A percentile compares a stretch with the other conserved stretches of the same genome.
These are phyloP conservation scores for Musca vetustissima DNA, from an alignment of 1,140 invertebrate species.

Conservation along the genomic window DNA sequence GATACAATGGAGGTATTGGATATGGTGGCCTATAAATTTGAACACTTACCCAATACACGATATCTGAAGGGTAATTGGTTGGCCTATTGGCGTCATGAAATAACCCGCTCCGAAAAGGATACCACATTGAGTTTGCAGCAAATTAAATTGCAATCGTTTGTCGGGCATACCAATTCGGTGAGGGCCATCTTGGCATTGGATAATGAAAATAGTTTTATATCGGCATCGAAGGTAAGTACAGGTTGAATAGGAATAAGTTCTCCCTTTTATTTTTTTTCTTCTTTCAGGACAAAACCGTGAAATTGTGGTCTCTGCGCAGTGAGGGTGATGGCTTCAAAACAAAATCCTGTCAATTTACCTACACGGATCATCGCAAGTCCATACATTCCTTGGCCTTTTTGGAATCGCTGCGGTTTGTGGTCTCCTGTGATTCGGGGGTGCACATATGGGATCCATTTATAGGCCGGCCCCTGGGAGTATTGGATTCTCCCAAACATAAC, in stretches of 20 bases:
- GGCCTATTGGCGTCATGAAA: constrained; percentile 96
- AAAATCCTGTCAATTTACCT: constrained; percentile 85
- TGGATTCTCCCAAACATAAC: constrained; percentile 60
- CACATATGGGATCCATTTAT: constrained; percentile 97
- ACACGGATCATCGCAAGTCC: constrained; percentile 89
- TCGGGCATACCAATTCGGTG: constrained; percentile 81
- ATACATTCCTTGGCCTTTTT: constrained; percentile 87
- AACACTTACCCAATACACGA: constrained; percentile 58
- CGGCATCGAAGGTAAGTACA: constrained; percentile 63
- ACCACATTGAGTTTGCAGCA: constrained; percentile 90
- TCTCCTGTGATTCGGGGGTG: constrained; percentile 87
- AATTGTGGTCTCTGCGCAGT: constrained; percentile 91
- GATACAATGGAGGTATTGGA: constrained; percentile 60
- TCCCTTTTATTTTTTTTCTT: neutral
- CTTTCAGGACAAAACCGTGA: constrained; percentile 85
- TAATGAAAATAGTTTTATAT: constrained; percentile 97
- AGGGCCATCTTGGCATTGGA: constrained; percentile 76
- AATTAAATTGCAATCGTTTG: constrained; percentile 89
- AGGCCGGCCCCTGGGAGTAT: constrained; percentile 74
- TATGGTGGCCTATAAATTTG: constrained; percentile 69
- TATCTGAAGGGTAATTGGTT: constrained; percentile 93
- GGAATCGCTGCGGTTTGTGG: constrained; percentile 73
- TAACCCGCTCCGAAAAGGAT: constrained; percentile 84
- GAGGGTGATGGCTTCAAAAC: constrained; percentile 78
- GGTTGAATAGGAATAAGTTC: neutral